These are phyloP conservation scores for Tipula vernalis DNA, from an alignment of 2,888 invertebrate species.

Conservation along the genomic window DNA sequence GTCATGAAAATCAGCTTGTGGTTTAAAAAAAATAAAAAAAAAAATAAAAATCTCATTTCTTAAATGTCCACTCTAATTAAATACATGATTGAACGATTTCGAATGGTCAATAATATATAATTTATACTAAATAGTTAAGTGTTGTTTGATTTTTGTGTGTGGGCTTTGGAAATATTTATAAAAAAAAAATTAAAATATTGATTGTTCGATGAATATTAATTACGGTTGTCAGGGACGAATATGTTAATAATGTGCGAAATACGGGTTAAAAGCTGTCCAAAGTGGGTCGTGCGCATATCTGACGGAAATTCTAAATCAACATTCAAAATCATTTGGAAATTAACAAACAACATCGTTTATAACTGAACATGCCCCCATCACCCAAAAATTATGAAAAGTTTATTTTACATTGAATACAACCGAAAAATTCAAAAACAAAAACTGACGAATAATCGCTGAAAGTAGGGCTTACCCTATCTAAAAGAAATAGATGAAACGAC, in stretches of 20 bases:
- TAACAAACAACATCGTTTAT: no score
- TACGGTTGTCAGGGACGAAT: background rate
- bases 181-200: background rate
- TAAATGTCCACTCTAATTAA: constrained; percentile 4
- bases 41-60: background rate
- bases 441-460: no score
- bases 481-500: no score
- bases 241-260: background rate
- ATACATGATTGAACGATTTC: background rate
- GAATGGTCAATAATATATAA: background rate
- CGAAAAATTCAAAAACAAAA: no score
- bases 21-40: background rate
- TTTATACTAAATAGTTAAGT: background rate
- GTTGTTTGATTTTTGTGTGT: background rate
- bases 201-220: background rate
- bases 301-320: no score
- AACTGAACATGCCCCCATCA: no score
- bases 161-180: background rate
- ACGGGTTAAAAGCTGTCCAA: background rate
- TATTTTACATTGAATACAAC: no score
- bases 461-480: no score
- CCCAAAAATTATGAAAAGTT: no score
- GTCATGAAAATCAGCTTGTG: background rate
- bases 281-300: no score
- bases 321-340: no score